Base-by-base conservation (phyloP, 1,140 invertebrate species). In the Eciton burchellii region DNA sequence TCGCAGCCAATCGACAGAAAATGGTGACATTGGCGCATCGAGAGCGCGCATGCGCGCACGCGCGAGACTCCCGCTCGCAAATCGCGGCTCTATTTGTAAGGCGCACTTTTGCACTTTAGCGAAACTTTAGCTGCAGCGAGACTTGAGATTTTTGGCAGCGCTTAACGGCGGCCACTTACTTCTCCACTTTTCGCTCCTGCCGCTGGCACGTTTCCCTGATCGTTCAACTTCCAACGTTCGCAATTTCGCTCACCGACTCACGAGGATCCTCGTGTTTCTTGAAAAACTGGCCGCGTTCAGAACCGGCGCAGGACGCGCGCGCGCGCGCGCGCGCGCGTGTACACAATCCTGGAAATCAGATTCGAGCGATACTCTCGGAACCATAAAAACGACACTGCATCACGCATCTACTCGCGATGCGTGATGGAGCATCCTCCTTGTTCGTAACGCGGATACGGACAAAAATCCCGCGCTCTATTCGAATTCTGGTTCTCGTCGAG, bases 91-190 rank as follows among this genome's bases (percentile, higher is more conserved):
- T 86, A 83, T 87, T 87, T 87, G 77, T 60, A 77, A 54, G 24
- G 35, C 26, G 16, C 43, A 35, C 35, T 35, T 49, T 19, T 24
- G 16, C 63, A n/a, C n/a, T n/a, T n/a, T n/a, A n/a, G n/a, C n/a
- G n/a, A n/a, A n/a, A n/a, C 43, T 8, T 24, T 16, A 5, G 62
- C 43, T 47, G 62, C 56, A 81, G 41, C n/a, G 74, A 84, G 86
- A 84, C 85, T 87, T 87, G 74, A 84, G 84, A 87, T 86, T 87
- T 87, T 87, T 87, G 85, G 86, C 85, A 87, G 84, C 68, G 47
- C 26, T 41, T 26, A 59, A 24, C 56, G n/a, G 43, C 60, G 65
- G 68, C 47, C 68, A 79, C 81, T 87, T 86, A 86, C 86, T 86
- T 86, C 77, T 86, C 70, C 45, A 63, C 57, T 87, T 86, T 87